Percentiles rank a stretch among this genome's conserved stretches.
Conservation (phyloP, 1,140 invertebrate genomes). For the Antheraea pernyi region DNA sequence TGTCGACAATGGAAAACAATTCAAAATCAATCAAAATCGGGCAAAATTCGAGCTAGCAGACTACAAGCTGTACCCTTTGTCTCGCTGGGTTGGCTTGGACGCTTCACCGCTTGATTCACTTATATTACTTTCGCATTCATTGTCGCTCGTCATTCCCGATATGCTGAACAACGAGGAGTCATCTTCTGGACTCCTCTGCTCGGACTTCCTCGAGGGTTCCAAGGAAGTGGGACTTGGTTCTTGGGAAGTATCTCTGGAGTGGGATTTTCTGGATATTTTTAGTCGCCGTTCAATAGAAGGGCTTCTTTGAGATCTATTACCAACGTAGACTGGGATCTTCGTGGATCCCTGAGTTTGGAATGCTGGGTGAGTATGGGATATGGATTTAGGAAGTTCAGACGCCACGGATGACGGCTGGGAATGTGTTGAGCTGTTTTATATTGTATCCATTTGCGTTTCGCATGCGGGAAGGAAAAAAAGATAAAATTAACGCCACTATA, state of each 20-base stretch:
- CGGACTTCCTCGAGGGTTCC: constrained; percentile 65
- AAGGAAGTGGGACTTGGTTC: constrained; percentile 70
- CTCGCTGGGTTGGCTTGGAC: constrained; percentile 73
- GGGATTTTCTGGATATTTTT: constrained; percentile 54
- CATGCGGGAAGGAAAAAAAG: constrained; percentile 70
- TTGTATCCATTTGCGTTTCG: constrained; percentile 60
- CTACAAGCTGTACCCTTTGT: constrained; percentile 73
- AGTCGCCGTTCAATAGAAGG: constrained; percentile 57
- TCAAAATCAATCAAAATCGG: constrained; percentile 40
- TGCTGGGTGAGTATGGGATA: constrained; percentile 72
- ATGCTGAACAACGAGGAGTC: constrained; percentile 79
- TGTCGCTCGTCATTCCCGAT: constrained; percentile 78
- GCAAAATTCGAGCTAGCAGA: constrained; percentile 63
- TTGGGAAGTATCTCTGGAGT: constrained; percentile 63
- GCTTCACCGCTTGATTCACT: constrained; percentile 75
- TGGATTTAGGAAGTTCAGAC: constrained; percentile 67
- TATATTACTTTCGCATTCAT: constrained; percentile 76
- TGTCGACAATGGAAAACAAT: constrained; percentile 1
- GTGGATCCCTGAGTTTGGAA: constrained; percentile 73
- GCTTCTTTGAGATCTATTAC: constrained; percentile 58
- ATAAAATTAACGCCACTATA: constrained; percentile 20
- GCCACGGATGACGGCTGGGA: constrained; percentile 78
- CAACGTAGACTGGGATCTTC: constrained; percentile 73
- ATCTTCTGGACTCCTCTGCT: constrained; percentile 77
- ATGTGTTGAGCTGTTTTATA: constrained; percentile 71